Evolutionary conservation across 2,797 vertebrate genomes (phyloP).

Genomic region (Craterocephalus amniculus): DNA sequence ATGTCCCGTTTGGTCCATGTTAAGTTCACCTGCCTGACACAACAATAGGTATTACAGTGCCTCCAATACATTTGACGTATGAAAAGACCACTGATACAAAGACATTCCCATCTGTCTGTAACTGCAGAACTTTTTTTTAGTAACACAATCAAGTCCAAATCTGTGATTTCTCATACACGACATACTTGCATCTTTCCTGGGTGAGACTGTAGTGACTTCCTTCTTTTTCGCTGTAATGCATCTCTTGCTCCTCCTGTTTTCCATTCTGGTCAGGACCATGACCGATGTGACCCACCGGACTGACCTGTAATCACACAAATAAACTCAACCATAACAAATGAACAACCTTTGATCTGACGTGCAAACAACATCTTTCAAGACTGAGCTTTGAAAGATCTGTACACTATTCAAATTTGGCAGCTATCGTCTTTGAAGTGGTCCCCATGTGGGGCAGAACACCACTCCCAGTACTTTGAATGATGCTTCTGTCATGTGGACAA

Average conservation of each 20-base stretch:
- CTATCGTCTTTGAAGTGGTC: neutral
- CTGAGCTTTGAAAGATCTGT: conserved; percentile 2
- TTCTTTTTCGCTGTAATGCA: conserved; percentile 71
- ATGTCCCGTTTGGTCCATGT: conserved; percentile 78
- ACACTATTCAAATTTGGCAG: neutral
- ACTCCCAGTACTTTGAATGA: neutral
- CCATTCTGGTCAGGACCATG: conserved; percentile 54
- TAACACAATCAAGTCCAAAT: neutral
- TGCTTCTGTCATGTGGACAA: neutral
- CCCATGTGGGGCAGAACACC: neutral
- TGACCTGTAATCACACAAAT: conserved; percentile 52
- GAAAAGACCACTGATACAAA: neutral
- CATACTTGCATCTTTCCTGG: conserved; percentile 77
- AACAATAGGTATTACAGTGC: neutral
- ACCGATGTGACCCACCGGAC: conserved; percentile 56
- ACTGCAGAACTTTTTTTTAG: neutral
- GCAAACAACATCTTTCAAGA: neutral
- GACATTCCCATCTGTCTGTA: neutral
- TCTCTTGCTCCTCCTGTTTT: conserved; percentile 71
- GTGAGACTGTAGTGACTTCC: conserved; percentile 40
- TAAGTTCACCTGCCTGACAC: conserved; percentile 71
- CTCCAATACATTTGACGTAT: neutral
- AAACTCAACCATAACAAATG: neutral
- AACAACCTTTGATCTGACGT: neutral
- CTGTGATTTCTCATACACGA: neutral